Conservation (phyloP, 1,140 invertebrate genomes). For the Papilio glaucus region DNA sequence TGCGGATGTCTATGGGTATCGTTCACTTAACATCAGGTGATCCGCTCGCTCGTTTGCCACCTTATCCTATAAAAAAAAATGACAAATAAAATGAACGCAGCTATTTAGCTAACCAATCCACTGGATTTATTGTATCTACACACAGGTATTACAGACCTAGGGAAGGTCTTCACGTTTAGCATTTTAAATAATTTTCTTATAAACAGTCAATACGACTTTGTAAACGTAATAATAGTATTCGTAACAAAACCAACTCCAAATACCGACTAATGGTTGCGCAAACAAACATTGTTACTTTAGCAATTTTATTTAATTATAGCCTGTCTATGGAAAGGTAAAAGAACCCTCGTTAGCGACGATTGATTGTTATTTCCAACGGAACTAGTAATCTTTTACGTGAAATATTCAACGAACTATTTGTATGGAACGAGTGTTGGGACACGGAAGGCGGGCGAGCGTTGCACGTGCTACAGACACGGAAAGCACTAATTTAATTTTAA, state of each 20-base stretch:
- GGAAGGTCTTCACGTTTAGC: background rate
- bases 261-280: slow-evolving; percentile 23
- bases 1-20: too few species aligned
- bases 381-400: slow-evolving; percentile 38
- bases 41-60: too few species aligned
- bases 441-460: slow-evolving; percentile 27
- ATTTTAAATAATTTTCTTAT: slow-evolving; percentile 1
- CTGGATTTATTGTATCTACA: too few species aligned
- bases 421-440: slow-evolving; percentile 34
- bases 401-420: slow-evolving; percentile 39
- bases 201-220: background rate
- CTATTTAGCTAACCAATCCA: too few species aligned
- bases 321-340: slow-evolving; percentile 38
- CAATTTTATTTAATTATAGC: slow-evolving; percentile 40
- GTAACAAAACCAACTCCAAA: slow-evolving; percentile 26
- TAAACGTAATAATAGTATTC: slow-evolving; percentile 21
- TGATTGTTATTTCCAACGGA: slow-evolving; percentile 38
- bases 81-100: too few species aligned
- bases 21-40: too few species aligned
- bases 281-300: slow-evolving; percentile 37
- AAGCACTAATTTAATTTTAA: slow-evolving; percentile 37
- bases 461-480: slow-evolving; percentile 30
- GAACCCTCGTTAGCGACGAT: slow-evolving; percentile 39
- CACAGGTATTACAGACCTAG: too few species aligned
- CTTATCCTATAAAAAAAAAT: too few species aligned